Conservation (phyloP, 1,140 invertebrate species). For the Drosophila melanica region DNA sequence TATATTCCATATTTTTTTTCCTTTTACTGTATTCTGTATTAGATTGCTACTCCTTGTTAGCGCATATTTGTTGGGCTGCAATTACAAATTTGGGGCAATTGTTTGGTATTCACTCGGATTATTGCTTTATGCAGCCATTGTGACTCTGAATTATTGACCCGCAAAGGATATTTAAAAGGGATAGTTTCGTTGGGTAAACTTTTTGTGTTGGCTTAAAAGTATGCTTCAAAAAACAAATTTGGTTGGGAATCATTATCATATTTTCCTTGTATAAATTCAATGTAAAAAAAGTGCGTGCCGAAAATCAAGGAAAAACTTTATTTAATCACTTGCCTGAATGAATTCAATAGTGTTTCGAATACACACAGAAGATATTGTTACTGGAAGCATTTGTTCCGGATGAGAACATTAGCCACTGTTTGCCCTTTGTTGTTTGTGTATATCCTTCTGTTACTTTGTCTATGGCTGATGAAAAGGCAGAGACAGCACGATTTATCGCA, state of each 20-base stretch:
- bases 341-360: neutral
- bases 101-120: slow-evolving; percentile 51
- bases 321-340: neutral
- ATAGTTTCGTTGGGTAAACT: neutral
- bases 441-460: slow-evolving; percentile 10
- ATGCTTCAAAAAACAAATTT: no score
- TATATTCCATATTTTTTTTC: neutral
- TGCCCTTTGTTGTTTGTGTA: neutral
- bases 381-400: neutral
- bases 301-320: neutral
- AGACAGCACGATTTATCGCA: slow-evolving; percentile 65
- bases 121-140: slow-evolving; percentile 33
- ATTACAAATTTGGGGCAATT: slow-evolving; percentile 78
- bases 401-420: slow-evolving; percentile 13
- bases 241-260: no score
- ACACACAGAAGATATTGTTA: neutral
- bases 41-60: slow-evolving; percentile 32
- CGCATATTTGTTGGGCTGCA: slow-evolving; percentile 60
- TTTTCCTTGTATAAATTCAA: no score
- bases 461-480: slow-evolving; percentile 22
- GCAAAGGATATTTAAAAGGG: slow-evolving; percentile 12
- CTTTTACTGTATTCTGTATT: slow-evolving; percentile 11
- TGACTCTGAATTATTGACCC: slow-evolving; percentile 39
- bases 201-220: no score
- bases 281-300: neutral